Conservation (phyloP, 35 echinoderm and acorn worm species). For the Anneissia japonica region DNA sequence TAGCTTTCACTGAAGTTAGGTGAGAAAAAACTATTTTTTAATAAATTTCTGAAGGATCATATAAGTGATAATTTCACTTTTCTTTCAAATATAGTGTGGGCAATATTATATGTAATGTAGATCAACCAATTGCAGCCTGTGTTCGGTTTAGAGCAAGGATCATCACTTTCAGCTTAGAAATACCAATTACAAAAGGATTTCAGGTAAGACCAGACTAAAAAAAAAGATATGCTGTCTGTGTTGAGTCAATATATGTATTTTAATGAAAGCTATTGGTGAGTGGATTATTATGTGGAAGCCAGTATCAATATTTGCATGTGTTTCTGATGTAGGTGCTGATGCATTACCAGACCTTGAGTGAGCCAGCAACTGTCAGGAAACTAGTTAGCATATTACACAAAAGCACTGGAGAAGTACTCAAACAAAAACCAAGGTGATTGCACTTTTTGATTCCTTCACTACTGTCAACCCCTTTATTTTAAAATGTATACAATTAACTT, state of each 20-base stretch:
- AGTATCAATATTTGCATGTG: not conserved
- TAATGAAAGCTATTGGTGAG: not conserved
- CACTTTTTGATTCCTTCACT: too few species aligned
- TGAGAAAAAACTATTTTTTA: too few species aligned
- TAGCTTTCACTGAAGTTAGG: too few species aligned
- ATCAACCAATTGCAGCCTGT: slow-evolving; percentile 65
- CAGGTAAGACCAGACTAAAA: slow-evolving; percentile 49
- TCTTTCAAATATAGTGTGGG: slow-evolving; percentile 56
- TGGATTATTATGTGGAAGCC: not conserved
- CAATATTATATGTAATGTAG: slow-evolving; percentile 58
- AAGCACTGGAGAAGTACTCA: slow-evolving; percentile 89
- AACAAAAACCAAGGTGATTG: slow-evolving; percentile 91
- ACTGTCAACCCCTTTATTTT: too few species aligned
- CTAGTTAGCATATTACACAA: slow-evolving; percentile 86
- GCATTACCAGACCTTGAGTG: slow-evolving; percentile 89
- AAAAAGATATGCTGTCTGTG: not conserved
- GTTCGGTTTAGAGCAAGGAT: slow-evolving; percentile 77
- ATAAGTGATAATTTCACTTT: too few species aligned
- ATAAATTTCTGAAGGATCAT: too few species aligned
- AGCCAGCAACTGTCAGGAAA: slow-evolving; percentile 71
- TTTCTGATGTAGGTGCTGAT: slow-evolving; percentile 54
- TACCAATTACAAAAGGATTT: slow-evolving; percentile 93
- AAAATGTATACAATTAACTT: too few species aligned
- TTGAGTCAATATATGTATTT: not conserved
- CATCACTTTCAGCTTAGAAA: slow-evolving; percentile 91